Percentiles rank a stretch among this genome's conserved stretches.
These are phyloP conservation scores for Eupsilia transversa DNA, from an alignment of 2,888 invertebrate genomes.

Conservation along the genomic window DNA sequence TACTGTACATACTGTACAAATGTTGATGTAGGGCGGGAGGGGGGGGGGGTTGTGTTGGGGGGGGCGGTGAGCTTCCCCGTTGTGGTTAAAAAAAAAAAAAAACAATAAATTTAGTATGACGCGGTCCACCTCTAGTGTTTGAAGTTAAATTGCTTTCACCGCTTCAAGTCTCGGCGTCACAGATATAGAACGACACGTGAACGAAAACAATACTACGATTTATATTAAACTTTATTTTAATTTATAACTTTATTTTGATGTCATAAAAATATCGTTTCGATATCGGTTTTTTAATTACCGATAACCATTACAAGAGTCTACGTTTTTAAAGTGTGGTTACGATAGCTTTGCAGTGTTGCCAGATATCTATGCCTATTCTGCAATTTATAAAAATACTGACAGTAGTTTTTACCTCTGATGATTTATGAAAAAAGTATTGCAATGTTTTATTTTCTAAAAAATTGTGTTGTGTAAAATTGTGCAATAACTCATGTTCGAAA, in stretches of 20 bases:
- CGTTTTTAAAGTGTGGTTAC: too few relatives aligned
- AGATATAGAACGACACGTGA: background rate
- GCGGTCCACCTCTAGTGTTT: slow-evolving; percentile 76
- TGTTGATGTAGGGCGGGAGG: too few relatives aligned
- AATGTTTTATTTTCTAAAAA: slow-evolving; percentile 14
- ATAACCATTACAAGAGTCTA: background rate
- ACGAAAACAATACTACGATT: slow-evolving; percentile 6
- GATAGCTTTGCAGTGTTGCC: background rate
- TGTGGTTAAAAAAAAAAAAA: too few relatives aligned
- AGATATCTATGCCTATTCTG: background rate
- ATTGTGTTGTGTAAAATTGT: slow-evolving; percentile 2
- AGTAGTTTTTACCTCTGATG: background rate
- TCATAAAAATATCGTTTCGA: background rate
- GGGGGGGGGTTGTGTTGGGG: too few relatives aligned
- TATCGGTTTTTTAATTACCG: background rate
- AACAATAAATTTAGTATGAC: slow-evolving; percentile 57
- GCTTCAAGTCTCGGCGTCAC: slow-evolving; percentile 27
- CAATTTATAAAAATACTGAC: background rate
- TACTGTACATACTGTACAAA: too few relatives aligned
- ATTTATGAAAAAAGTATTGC: slow-evolving; percentile 11
- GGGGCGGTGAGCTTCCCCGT: too few relatives aligned
- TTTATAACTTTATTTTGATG: background rate
- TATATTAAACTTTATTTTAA: slow-evolving; percentile 1
- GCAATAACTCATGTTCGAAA: slow-evolving; percentile 25
- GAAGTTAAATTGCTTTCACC: slow-evolving; percentile 82